Evolutionary conservation across 2,797 vertebrate species (phyloP), one percentile per base, ranked within the genome.

Genomic region (Premnoplex brunnescens): DNA sequence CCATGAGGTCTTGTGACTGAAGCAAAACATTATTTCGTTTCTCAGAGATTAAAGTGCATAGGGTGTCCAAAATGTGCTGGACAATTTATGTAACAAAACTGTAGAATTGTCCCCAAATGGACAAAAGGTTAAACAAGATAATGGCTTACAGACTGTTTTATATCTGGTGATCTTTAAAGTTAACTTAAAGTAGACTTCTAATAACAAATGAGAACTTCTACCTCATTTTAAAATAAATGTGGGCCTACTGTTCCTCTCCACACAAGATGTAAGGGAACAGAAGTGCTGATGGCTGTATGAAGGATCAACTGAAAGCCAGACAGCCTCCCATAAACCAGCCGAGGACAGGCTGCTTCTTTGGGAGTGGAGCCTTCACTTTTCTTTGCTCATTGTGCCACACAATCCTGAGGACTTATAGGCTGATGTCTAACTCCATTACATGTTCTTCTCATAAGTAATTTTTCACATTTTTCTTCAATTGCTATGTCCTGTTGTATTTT

Each of bases 381-480:
- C 23, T 76, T 60, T 59, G 9, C 5, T 46, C 7, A 4, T 36
- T 37, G 22, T 27, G 26, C 37, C 36, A 22, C 1, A 2, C 28
- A 80, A 8, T 24, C 26, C 13, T 23, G 36, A 89, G 36, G 12
- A 39, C 30, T 72, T 14, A 5, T 21, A 32, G 30, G n/a, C 44
- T 71, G 34, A 60, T 0, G 0, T 46, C 28, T 68, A 49, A 20
- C 7, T 1, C 7, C 20, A 43, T 36, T 72, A 22, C 12, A 5
- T 13, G 1, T 67, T 58, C 54, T 32, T 32, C n/a, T 73, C 36
- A 7, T 2, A 49, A 39, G 39, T 19, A 56, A 27, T 44, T 68
- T 67, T 34, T 8, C 37, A 27, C 7, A 18, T 80, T 75, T 88
- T 66, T 46, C 24, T 75, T 84, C n/a, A 66, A 34, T 43, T 3